phyloP scores from a whole-genome alignment of 2,888 invertebrate species.

The Thymelicus sylvestris region DNA sequence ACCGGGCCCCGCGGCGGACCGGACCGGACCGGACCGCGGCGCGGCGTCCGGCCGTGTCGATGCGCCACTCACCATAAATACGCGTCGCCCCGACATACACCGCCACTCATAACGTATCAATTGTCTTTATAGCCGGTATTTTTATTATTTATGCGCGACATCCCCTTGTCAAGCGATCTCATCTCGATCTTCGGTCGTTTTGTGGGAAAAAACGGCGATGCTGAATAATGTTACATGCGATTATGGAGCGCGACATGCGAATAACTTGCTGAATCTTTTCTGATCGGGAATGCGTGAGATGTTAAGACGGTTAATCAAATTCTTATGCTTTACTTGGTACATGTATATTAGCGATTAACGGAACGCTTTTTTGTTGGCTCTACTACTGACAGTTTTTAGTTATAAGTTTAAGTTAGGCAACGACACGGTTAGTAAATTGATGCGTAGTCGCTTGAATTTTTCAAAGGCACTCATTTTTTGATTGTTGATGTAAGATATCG shows the following conservation, averaged over 20 bases:
- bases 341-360: too few species aligned
- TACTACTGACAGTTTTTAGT: too few species aligned
- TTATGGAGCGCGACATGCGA: constrained; percentile 13
- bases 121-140: constrained; percentile 74
- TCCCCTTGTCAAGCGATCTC: constrained; percentile 62
- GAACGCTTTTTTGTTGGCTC: background rate
- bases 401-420: too few species aligned
- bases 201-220: constrained; percentile 33
- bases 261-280: constrained; percentile 5
- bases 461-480: too few species aligned
- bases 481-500: too few species aligned
- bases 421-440: too few species aligned
- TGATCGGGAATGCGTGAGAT: background rate
- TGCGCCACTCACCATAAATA: constrained; percentile 71
- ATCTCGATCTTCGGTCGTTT: constrained; percentile 49
- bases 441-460: too few species aligned
- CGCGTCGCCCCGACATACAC: constrained; percentile 54
- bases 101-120: constrained; percentile 76
- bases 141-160: constrained; percentile 71
- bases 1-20: constrained; percentile 42
- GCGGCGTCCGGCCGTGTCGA: constrained; percentile 57
- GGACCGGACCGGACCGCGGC: constrained; percentile 33
- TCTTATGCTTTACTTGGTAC: background rate
- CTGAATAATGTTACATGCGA: constrained; percentile 31
- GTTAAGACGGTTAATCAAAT: background rate